Evolutionary conservation across 2,113 vertebrate genomes (phyloP), one percentile per base, ranked within the genome.

Genomic region (Nycticorax nycticorax): DNA sequence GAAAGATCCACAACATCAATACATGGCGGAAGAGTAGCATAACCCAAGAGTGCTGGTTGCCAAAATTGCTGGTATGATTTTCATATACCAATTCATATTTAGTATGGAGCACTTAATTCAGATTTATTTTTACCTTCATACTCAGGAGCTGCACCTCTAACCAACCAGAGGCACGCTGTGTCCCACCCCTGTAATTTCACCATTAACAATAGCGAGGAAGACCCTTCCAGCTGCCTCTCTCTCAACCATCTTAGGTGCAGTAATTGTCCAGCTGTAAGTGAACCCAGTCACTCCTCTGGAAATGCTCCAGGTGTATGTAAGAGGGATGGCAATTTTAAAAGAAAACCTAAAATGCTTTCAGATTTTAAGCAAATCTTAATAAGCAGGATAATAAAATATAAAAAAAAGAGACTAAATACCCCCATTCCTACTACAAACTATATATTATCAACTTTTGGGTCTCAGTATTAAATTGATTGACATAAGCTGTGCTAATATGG

Each of bases 131-230:
- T 59, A n/a, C 45, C 16, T 57, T 41, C 3, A 0, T 73, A 16
- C 63, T 41, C 12, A 11, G 45, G 20, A 71, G 33, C 52, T 74
- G 24, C 28, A 32, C 14, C 5, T 6, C 16, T 48, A 27, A 22
- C 4, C 45, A 84, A 14, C 30, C 14, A 8, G 35, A 39, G 27
- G 23, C 17, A 28, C 0, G 0, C 43, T 30, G 3, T 33, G 12
- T 10, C 14, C 10, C 27, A 26, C 7, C 2, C 12, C 32, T 0
- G 0, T 20, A 53, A 41, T 81, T 80, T 81, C 60, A 47, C 15
- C 45, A 43, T 24, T 69, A 56, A 19, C 0, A 3, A 15, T 1
- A 47, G 33, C 0, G 6, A 64, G 35, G 28, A 20, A 45, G 8
- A 2, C 13, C 39, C 19, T 52, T 73, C 45, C 77, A 59, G 43